phyloP scores from a whole-genome alignment of 2,888 invertebrate species.

The Parnassius smintheus region DNA sequence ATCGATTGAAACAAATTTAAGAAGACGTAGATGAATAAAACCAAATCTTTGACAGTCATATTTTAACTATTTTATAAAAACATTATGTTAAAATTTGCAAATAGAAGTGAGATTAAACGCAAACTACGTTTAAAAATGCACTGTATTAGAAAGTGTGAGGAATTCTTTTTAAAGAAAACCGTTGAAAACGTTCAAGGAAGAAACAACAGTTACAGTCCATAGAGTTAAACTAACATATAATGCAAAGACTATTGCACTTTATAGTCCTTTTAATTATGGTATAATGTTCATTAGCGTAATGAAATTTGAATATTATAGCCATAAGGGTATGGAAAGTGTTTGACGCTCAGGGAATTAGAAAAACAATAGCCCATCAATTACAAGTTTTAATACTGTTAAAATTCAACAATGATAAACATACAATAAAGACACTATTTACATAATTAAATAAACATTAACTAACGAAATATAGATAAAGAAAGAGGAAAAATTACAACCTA shows the following conservation, averaged over 20 bases:
- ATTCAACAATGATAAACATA: conserved; percentile 76
- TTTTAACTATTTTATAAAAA: not conserved
- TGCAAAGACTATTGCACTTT: conserved; percentile 2
- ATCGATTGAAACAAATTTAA: not conserved
- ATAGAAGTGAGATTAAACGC: too few species aligned
- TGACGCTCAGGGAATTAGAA: conserved; percentile 28
- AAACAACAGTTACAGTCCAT: too few species aligned
- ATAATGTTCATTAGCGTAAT: conserved; percentile 19
- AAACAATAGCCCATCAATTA: conserved; percentile 37
- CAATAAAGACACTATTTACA: conserved; percentile 65
- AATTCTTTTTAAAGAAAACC: too few species aligned
- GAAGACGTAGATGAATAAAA: not conserved
- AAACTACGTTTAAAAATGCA: too few species aligned
- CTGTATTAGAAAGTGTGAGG: too few species aligned
- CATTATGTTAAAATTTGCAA: too few species aligned
- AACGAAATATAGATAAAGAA: conserved; percentile 36
- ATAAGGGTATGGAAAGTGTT: conserved; percentile 1
- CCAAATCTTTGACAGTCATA: too few species aligned
- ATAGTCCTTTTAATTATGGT: conserved; percentile 2
- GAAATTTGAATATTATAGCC: conserved; percentile 22
- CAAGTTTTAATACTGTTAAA: conserved; percentile 77
- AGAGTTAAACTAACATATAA: conserved; percentile 12
- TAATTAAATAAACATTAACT: conserved; percentile 53
- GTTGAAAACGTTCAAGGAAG: too few species aligned
- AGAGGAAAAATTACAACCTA: conserved; percentile 28